phyloP scores from a whole-genome alignment of 37 sponge, comb jelly and placozoan genomes.

The Corticium candelabrum region DNA sequence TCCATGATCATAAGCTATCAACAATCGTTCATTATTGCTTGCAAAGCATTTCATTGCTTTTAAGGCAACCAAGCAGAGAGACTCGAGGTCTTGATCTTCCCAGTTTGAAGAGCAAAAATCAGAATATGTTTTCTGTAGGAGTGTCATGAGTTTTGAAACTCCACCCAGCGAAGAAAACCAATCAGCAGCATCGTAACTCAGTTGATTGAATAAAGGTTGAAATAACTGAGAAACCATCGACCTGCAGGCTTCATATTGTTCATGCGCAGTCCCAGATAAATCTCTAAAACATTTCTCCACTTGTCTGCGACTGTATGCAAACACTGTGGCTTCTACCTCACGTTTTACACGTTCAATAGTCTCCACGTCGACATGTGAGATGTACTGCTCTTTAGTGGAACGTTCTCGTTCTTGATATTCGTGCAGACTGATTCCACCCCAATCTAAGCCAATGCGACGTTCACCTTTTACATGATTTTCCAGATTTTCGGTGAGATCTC shows the following conservation, averaged over 20 bases:
- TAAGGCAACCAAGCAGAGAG: too few species aligned
- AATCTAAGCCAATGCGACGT: too few species aligned
- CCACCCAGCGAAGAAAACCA: not conserved
- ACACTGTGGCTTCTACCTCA: not conserved
- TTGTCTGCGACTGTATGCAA: not conserved
- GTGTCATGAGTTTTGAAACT: not conserved
- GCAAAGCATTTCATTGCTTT: too few species aligned
- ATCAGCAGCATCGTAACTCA: not conserved
- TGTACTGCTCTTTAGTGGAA: not conserved
- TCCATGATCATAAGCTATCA: too few species aligned
- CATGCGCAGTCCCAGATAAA: not conserved
- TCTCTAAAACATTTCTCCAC: not conserved
- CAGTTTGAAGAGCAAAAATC: too few species aligned
- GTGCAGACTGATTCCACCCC: not conserved
- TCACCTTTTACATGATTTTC: too few species aligned
- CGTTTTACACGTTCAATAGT: not conserved
- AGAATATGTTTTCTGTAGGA: not conserved
- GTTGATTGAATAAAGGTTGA: not conserved
- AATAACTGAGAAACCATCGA: not conserved
- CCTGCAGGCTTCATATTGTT: not conserved
- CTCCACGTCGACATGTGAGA: not conserved
- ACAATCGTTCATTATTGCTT: too few species aligned
- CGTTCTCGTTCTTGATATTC: not conserved
- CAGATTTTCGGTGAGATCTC: too few species aligned
- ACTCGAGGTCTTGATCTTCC: too few species aligned